phyloP scores from a whole-genome alignment of 2,113 vertebrate species.

The Gambusia holbrooki region DNA sequence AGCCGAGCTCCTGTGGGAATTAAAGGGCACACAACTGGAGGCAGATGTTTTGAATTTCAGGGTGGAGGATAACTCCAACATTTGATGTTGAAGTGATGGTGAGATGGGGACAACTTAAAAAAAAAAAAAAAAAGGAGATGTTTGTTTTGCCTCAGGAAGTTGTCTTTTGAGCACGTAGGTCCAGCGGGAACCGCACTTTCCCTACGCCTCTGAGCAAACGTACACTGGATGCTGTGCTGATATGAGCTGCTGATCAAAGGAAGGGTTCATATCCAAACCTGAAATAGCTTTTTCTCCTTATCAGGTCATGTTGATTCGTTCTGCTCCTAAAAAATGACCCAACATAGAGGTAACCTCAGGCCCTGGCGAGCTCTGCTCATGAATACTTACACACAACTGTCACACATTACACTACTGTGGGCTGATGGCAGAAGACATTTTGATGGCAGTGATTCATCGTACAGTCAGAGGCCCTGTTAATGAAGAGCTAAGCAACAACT shows the following conservation, averaged over 20 bases:
- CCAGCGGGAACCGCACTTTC: constrained; percentile 11
- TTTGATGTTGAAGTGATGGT: background rate
- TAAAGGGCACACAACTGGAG: constrained; percentile 22
- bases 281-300: constrained; percentile 16
- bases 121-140: constrained; percentile 26
- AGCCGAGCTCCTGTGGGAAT: constrained; percentile 12
- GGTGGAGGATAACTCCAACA: constrained; percentile 13
- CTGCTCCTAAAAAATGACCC: constrained; percentile 19
- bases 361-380: constrained; percentile 6
- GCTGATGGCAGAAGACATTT: background rate
- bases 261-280: constrained; percentile 3
- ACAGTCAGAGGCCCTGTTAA: constrained; percentile 5
- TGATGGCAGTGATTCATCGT: constrained; percentile 16
- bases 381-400: constrained; percentile 24
- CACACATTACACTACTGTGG: background rate
- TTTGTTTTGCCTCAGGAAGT: constrained; percentile 47
- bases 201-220: constrained; percentile 8
- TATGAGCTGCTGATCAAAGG: constrained; percentile 36
- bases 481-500: constrained; percentile 1
- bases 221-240: constrained; percentile 15
- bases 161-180: background rate
- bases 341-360: constrained; percentile 5
- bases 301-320: constrained; percentile 33
- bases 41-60: constrained; percentile 36
- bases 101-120: constrained; percentile 13